Evolutionary conservation across 1,140 invertebrate genomes (phyloP), one percentile per base, ranked within the genome.

Genomic region (Phocides pigmalion): DNA sequence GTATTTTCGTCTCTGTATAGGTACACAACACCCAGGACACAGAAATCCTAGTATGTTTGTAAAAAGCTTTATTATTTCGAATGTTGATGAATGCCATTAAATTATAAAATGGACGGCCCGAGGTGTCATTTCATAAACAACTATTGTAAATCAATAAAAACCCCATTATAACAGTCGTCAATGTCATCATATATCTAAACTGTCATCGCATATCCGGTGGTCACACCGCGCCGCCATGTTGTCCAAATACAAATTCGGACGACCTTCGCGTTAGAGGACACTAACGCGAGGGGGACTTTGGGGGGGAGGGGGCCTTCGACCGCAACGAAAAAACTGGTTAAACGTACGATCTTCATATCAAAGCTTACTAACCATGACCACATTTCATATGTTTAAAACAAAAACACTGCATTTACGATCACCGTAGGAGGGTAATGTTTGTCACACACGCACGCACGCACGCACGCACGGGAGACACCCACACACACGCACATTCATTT

Each of bases 261-360:
- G 78, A 82, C 84, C 82, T 86, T 82, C 77, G 68, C 46, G 39
- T 59, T 47, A 42, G 74, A 76, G 68, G 77, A 72, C 66, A 53
- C 51, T 20, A n/a, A 3, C 4, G 28, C 66, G 65, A 74, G 64
- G 49, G 70, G 22, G 35, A 15, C 58, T 58, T 66, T 44, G 32
- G 58, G 51, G 70, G 62, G 51, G 70, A 62, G 62, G 64, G 22
- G 28, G 15, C 8, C 14, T 12, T 41, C 58, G 64, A 56, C 42
- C 42, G 22, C 35, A 47, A 39, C 64, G 17, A 49, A 68, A 72
- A 68, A 79, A 79, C 68, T 68, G 70, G 73, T 79, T 62, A n/a
- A 14, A 35, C 32, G 11, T 8, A 35, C 35, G 14, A 39, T 39
- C 35, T n/a, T 0, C 12, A 39, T 0, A 3, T 32, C 3, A 11